Evolutionary conservation across 2,888 invertebrate genomes (phyloP), one percentile per base, ranked within the genome.

Genomic region (Himalopsyche japonica): DNA sequence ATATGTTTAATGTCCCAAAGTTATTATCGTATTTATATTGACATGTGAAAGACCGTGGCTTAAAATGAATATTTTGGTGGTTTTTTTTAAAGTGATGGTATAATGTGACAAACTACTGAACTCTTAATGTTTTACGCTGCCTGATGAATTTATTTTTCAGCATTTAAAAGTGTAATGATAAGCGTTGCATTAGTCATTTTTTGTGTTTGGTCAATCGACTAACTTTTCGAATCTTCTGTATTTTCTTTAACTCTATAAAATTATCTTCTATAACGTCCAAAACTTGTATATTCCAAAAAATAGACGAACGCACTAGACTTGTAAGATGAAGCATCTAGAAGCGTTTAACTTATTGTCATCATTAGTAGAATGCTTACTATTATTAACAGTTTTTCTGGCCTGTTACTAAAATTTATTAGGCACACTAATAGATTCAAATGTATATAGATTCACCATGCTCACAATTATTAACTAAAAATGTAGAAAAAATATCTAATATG

Each of bases 1-100:
- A 70, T 70, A 30, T 70, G 70, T 70, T 70, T 70, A 70, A 37
- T 79, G 79, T 57, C 76, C 81, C 81, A 81, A 81, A 81, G 70
- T 70, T 70, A 57, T 57, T 57, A 70, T 70, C 70, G 80, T 64
- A 57, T 47, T 57, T 80, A 34, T 80, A 64, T 80, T 80, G 48
- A 80, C 34, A 32, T 80, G n/a, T 49, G 20, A 70, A 70, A 70
- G 30, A 70, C 70, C 70, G 15, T 70, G 70, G 70, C 70, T 70
- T 27, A 24, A 70, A 27, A 70, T 12, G 20, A 7, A 20, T 15
- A 20, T 70, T 70, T 27, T 70, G 70, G 70, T 30, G 70, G 43
- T 12, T 15, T 20, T 20, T 49, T 57, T 70, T 64, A n/a, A 15
- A 70, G 70, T 70, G 70, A 70, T 70, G 27, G 27, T 70, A 30